Percentiles rank a stretch among this genome's conserved stretches.
These are phyloP conservation scores for Cartodere bifasciata DNA, from an alignment of 2,888 invertebrate species.

Conservation along the genomic window DNA sequence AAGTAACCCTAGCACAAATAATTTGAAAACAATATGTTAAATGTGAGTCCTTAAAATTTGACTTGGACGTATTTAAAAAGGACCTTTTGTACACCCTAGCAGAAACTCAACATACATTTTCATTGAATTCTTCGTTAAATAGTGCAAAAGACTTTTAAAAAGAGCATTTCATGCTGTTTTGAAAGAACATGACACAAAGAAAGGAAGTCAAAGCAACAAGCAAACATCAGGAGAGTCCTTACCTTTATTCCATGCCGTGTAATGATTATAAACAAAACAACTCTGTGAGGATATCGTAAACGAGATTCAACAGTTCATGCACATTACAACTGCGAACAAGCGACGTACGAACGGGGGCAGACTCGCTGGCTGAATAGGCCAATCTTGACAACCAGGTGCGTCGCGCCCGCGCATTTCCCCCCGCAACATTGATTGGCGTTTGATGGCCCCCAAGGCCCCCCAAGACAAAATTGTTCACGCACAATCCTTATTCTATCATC, in stretches of 20 bases:
- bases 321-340: conserved; percentile 6
- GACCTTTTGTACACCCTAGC: too few species aligned
- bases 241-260: conserved; percentile 6
- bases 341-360: too few species aligned
- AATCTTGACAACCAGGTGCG: conserved; percentile 11
- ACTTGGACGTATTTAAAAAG: too few species aligned
- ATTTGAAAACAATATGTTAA: too few species aligned
- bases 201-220: too few species aligned
- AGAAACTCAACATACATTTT: too few species aligned
- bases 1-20: too few species aligned
- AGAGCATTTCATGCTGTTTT: too few species aligned
- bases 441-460: conserved; percentile 8
- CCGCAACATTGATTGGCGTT: conserved; percentile 10
- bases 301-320: conserved; percentile 10
- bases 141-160: too few species aligned
- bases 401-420: conserved; percentile 10
- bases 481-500: conserved; percentile 1
- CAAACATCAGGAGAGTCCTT: background rate
- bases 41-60: too few species aligned
- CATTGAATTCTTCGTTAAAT: too few species aligned
- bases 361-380: conserved; percentile 10
- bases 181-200: too few species aligned
- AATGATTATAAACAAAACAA: conserved; percentile 9
- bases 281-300: conserved; percentile 2
- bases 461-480: conserved; percentile 3